phyloP scores from a whole-genome alignment of 2,113 vertebrate genomes.

The Petrocephalus microphthalmus region DNA sequence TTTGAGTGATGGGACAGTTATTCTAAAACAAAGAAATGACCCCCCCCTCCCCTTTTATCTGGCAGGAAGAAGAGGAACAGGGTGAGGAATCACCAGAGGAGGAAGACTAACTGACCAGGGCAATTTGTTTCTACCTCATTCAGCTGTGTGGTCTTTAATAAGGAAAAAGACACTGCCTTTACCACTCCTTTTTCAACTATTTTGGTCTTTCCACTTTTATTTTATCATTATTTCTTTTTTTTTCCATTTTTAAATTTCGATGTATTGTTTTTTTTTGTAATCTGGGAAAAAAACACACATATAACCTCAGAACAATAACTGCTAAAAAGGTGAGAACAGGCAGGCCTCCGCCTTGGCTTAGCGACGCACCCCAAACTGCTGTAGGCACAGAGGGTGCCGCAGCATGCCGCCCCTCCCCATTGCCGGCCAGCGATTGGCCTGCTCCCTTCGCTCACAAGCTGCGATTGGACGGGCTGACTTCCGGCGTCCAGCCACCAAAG shows the following conservation, averaged over 20 bases:
- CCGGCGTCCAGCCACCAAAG: slow-evolving; percentile 75
- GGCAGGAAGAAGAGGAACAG: slow-evolving; percentile 77
- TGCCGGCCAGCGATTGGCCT: neutral
- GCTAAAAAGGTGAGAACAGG: slow-evolving; percentile 25
- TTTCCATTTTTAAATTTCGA: slow-evolving; percentile 63
- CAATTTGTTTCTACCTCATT: slow-evolving; percentile 87
- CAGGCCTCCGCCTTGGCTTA: slow-evolving; percentile 21
- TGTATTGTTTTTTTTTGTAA: slow-evolving; percentile 48
- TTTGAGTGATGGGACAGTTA: neutral
- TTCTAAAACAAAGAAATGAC: slow-evolving; percentile 11
- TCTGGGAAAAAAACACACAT: slow-evolving; percentile 46
- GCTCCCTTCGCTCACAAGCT: slow-evolving; percentile 25
- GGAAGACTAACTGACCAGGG: slow-evolving; percentile 74
- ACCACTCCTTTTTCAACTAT: slow-evolving; percentile 68
- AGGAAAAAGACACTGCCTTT: slow-evolving; percentile 84
- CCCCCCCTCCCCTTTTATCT: slow-evolving; percentile 43
- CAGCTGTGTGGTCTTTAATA: slow-evolving; percentile 87
- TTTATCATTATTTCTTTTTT: slow-evolving; percentile 58
- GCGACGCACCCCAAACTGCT: slow-evolving; percentile 33
- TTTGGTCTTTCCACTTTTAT: slow-evolving; percentile 41
- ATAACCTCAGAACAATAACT: slow-evolving; percentile 34
- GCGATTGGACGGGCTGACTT: slow-evolving; percentile 42
- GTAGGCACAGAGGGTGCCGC: slow-evolving; percentile 30
- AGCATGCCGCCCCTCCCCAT: slow-evolving; percentile 22
- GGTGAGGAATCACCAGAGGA: slow-evolving; percentile 81